Conservation (phyloP, 53 echinoderm and acorn worm species). For the Zoroaster sp. region DNA sequence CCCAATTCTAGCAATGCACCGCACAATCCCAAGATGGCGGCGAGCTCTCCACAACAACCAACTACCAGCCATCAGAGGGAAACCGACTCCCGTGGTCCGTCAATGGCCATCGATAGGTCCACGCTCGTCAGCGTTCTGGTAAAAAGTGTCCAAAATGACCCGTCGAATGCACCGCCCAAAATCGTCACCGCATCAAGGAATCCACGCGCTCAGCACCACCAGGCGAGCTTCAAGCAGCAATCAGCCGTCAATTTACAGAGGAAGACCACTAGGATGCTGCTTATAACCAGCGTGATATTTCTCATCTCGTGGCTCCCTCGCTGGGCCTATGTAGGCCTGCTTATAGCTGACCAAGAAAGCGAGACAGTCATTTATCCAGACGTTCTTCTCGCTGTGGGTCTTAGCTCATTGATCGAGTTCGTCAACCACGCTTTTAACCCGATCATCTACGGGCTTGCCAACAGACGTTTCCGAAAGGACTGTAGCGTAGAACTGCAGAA, state of each 20-base stretch:
- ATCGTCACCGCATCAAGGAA: too few species aligned
- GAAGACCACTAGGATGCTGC: constrained; percentile 51
- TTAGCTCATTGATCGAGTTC: neutral
- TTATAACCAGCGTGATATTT: constrained; percentile 53
- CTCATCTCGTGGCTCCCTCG: constrained; percentile 48
- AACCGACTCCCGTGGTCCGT: neutral
- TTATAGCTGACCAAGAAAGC: neutral
- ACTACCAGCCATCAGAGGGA: neutral
- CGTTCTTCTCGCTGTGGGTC: neutral
- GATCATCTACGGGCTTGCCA: constrained; percentile 59
- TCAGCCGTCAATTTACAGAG: neutral
- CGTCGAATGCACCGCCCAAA: neutral
- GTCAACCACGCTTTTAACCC: constrained; percentile 63
- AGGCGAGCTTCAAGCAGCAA: too few species aligned
- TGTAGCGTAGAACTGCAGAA: constrained; percentile 1
- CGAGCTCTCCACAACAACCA: too few species aligned
- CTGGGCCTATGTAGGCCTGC: neutral
- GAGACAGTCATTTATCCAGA: neutral
- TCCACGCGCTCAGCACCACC: too few species aligned
- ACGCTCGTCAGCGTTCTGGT: neutral
- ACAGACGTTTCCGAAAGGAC: constrained; percentile 50
- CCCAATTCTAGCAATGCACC: neutral
- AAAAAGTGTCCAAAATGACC: neutral
- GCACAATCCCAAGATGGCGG: too few species aligned
- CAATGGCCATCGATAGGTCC: too few species aligned